These are phyloP conservation scores for Fistularia tabacaria DNA, from an alignment of 2,797 vertebrate genomes.

Conservation along the genomic window DNA sequence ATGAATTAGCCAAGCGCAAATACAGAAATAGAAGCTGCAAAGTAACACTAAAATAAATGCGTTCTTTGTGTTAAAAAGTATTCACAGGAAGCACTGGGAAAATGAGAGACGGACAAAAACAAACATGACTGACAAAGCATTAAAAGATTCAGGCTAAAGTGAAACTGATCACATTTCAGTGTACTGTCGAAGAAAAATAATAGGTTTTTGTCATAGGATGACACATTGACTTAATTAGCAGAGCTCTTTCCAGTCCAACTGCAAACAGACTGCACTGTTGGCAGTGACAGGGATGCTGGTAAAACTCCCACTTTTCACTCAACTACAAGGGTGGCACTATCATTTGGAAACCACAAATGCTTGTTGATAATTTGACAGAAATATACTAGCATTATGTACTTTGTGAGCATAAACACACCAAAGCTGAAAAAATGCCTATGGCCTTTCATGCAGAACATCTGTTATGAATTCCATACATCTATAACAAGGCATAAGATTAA, in stretches of 20 bases:
- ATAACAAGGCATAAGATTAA: conserved; percentile 57
- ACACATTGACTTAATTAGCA: conserved; percentile 34
- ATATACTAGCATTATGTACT: conserved; percentile 14
- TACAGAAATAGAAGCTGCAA: background rate
- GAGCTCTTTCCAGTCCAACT: background rate
- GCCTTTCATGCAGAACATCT: conserved; percentile 47
- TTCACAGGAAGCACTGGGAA: conserved; percentile 22
- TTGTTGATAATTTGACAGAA: conserved; percentile 14
- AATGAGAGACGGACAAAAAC: conserved; percentile 6
- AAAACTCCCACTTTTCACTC: conserved; percentile 9
- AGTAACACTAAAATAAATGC: conserved; percentile 26
- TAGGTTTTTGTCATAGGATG: background rate
- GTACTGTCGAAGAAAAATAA: too few relatives aligned
- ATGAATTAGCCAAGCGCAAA: conserved; percentile 11
- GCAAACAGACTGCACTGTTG: conserved; percentile 11
- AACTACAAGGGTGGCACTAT: conserved; percentile 3
- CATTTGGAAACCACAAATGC: conserved; percentile 3
- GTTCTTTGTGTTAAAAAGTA: conserved; percentile 21
- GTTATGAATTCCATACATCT: conserved; percentile 33
- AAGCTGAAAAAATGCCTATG: conserved; percentile 26
- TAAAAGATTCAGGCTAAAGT: too few relatives aligned
- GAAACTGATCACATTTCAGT: too few relatives aligned
- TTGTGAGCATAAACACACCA: conserved; percentile 23
- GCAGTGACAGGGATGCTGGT: conserved; percentile 5
- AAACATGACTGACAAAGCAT: background rate